Percentiles rank a stretch among this genome's conserved stretches.
Conservation (phyloP, 2,797 vertebrate species). For the Hybognathus amarus region DNA sequence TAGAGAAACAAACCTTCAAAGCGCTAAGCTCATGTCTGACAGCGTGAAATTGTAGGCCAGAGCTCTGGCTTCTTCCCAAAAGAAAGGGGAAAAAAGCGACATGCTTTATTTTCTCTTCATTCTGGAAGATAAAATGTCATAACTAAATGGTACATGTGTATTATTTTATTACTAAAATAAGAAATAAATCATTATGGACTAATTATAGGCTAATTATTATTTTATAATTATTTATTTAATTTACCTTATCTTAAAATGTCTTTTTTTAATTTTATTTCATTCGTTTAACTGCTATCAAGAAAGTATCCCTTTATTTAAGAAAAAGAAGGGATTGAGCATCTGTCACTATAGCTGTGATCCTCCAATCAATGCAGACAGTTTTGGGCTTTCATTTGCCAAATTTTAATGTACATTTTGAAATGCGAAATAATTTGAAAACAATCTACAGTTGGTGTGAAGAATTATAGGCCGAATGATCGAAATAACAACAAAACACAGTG, state of each 20-base stretch:
- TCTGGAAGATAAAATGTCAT: conserved; percentile 9
- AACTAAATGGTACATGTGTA: neutral
- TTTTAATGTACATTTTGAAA: neutral
- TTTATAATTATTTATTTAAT: neutral
- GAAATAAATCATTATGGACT: neutral
- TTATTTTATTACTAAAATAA: neutral
- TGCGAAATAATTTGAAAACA: neutral
- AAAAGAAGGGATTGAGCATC: neutral
- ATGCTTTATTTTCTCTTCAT: conserved; percentile 23
- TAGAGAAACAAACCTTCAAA: conserved; percentile 39
- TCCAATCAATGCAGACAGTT: neutral
- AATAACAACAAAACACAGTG: neutral
- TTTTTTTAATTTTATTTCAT: neutral
- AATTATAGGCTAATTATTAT: neutral
- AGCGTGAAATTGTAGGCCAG: conserved; percentile 47
- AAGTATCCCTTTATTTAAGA: neutral
- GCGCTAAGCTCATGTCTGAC: conserved; percentile 36
- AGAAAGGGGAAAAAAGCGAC: neutral
- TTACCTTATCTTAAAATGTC: neutral
- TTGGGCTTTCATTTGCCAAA: neutral
- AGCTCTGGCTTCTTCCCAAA: conserved; percentile 45
- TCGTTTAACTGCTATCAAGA: neutral
- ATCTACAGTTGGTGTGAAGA: neutral
- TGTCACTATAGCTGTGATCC: neutral
- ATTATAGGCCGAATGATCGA: neutral